Percentiles rank a stretch among this genome's conserved stretches.
These are phyloP conservation scores for Tauraco erythrolophus DNA, from an alignment of 2,113 vertebrate genomes.

Conservation along the genomic window DNA sequence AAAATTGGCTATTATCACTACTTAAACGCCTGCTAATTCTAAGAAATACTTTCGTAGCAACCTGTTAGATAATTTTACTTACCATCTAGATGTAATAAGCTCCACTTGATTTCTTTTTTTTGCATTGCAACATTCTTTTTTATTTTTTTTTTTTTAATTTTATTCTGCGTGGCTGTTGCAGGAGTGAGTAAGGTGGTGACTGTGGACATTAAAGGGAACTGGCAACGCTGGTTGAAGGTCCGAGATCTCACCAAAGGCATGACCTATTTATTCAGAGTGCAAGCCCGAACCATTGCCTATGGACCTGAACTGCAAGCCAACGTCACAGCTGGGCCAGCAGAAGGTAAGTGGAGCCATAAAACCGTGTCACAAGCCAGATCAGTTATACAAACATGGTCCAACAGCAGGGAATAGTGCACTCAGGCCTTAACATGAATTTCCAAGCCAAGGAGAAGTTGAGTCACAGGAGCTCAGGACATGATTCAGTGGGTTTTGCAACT, in stretches of 20 bases:
- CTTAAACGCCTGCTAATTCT: slow-evolving; percentile 65
- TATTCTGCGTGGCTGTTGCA: neutral
- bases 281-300: slow-evolving; percentile 89
- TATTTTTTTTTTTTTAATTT: neutral
- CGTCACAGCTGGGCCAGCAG: slow-evolving; percentile 88
- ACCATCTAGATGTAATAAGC: slow-evolving; percentile 5
- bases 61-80: slow-evolving; percentile 25
- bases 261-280: slow-evolving; percentile 89
- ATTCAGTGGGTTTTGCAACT: neutral
- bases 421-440: neutral
- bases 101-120: neutral
- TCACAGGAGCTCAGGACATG: neutral
- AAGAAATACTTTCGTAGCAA: slow-evolving; percentile 64
- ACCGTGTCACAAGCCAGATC: neutral
- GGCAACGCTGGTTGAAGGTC: slow-evolving; percentile 94
- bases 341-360: slow-evolving; percentile 80
- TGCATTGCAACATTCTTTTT: neutral
- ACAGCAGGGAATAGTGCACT: neutral
- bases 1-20: slow-evolving; percentile 71
- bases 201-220: slow-evolving; percentile 90
- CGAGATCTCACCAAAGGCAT: slow-evolving; percentile 89
- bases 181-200: slow-evolving; percentile 96
- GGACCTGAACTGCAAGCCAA: slow-evolving; percentile 89
- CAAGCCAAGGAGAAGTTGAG: neutral
- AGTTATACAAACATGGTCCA: neutral